Evolutionary conservation across 2,888 invertebrate species (phyloP), one percentile per base, ranked within the genome.

Genomic region (Drosophila tripunctata): DNA sequence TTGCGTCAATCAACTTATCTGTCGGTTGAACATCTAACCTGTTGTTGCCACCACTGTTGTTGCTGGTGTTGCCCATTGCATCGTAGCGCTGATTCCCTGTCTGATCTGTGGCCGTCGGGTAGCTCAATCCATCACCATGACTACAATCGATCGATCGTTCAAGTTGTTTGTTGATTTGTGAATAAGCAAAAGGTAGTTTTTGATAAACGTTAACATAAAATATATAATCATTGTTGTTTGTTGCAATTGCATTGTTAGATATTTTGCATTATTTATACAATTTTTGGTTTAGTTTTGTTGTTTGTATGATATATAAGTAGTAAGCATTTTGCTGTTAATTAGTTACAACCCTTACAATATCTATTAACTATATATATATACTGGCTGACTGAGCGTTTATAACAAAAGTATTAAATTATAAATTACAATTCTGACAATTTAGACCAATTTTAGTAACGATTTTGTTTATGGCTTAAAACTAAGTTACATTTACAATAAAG

Each of bases 81-180:
- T 96, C 95, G 94, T 97, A 97, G 4, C 78, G 64, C 15, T 60
- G 67, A 24, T 36, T 52, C 10, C 79, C 75, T 35, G 40, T 64
- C 58, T 82, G 85, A n/a, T 79, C 79, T 22, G 36, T 75, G 27
- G 75, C 50, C 91, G 96, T 96, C 88, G 96, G 96, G 93, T 93
- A 97, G 92, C 94, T 94, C 92, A 96, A 94, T 93, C 97, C 97
- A 93, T 97, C 96, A 92, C 97, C 97, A 93, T 95, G 93, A 95
- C 97, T 97, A 94, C 47, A 27, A 38, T 57, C 30, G 35, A 22
- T 36, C 27, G 27, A 27, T 21, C n/a, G n/a, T 43, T 35, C 17
- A 24, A 22, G 41, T 58, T 50, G 22, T 40, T n/a, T n/a, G n/a
- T 68, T 44, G 50, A 54, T 58, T 78, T 73, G 69, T 80, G 78